Percentiles rank a stretch among this genome's conserved stretches.
Evolutionary conservation across 2,888 invertebrate genomes (phyloP).

Genomic region (Dexiosoma caninum): DNA sequence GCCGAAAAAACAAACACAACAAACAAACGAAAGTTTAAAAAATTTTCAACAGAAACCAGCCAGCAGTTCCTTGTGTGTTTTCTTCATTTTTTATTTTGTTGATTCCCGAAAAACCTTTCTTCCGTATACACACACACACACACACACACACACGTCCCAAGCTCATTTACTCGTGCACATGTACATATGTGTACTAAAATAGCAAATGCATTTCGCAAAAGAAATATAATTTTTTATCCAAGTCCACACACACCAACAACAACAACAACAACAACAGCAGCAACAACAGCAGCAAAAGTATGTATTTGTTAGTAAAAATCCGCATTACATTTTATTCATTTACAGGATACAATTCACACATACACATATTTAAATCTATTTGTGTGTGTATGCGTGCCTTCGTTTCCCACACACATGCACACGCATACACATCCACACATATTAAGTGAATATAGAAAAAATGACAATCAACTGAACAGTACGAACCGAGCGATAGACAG

Average conservation of each 20-base stretch:
- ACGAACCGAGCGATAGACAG: background rate
- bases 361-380: slow-evolving; percentile 17
- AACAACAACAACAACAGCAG: no score
- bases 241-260: background rate
- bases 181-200: no score
- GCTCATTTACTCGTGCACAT: background rate
- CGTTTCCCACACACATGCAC: background rate
- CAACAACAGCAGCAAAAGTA: no score
- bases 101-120: slow-evolving; percentile 22
- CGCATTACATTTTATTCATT: slow-evolving; percentile 53
- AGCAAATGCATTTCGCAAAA: slow-evolving; percentile 33
- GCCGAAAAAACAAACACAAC: no score
- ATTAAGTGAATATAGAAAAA: background rate
- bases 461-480: slow-evolving; percentile 5
- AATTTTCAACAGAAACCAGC: slow-evolving; percentile 41
- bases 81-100: slow-evolving; percentile 59
- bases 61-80: slow-evolving; percentile 47
- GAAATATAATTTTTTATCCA: background rate
- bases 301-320: background rate
- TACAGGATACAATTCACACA: slow-evolving; percentile 42
- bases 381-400: background rate
- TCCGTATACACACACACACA: slow-evolving; percentile 43
- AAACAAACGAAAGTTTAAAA: slow-evolving; percentile 44
- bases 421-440: background rate
- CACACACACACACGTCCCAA: slow-evolving; percentile 34